Evolutionary conservation across 2,797 vertebrate genomes (phyloP).

Genomic region (Sciurus vulgaris): DNA sequence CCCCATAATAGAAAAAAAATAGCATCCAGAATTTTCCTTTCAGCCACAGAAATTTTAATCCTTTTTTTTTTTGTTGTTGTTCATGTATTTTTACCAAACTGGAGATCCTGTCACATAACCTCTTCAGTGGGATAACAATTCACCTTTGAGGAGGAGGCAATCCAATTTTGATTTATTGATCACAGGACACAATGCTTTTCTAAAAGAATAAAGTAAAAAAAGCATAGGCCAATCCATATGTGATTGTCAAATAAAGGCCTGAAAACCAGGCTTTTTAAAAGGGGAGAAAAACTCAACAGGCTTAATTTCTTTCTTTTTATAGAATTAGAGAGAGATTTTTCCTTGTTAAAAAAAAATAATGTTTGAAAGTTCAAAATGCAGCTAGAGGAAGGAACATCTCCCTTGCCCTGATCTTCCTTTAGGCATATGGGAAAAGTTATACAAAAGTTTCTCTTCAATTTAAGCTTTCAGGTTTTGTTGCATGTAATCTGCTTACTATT

Average conservation of each 20-base stretch:
- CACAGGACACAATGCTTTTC: slow-evolving; percentile 59
- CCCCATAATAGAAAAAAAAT: slow-evolving; percentile 47
- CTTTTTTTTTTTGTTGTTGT: slow-evolving; percentile 68
- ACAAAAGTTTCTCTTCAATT: slow-evolving; percentile 6
- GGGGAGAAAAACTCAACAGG: not conserved
- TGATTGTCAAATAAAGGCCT: slow-evolving; percentile 61
- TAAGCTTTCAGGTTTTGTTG: slow-evolving; percentile 58
- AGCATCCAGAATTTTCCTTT: slow-evolving; percentile 70
- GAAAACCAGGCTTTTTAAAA: slow-evolving; percentile 52
- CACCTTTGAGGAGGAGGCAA: slow-evolving; percentile 66
- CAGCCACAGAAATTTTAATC: slow-evolving; percentile 77
- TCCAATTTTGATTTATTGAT: slow-evolving; percentile 81
- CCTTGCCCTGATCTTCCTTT: not conserved
- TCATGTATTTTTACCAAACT: slow-evolving; percentile 76
- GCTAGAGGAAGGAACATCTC: not conserved
- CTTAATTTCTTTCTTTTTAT: slow-evolving; percentile 73
- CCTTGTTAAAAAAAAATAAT: not conserved
- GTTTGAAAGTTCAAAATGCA: slow-evolving; percentile 20
- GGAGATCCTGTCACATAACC: slow-evolving; percentile 62
- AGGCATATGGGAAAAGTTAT: not conserved
- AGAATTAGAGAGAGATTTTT: slow-evolving; percentile 68
- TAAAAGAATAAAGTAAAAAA: slow-evolving; percentile 44
- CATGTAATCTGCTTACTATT: slow-evolving; percentile 37
- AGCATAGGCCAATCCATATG: not conserved
- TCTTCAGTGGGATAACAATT: slow-evolving; percentile 75